Base-by-base conservation (phyloP, 2,113 vertebrate species). In the Misgurnus mizolepis region DNA sequence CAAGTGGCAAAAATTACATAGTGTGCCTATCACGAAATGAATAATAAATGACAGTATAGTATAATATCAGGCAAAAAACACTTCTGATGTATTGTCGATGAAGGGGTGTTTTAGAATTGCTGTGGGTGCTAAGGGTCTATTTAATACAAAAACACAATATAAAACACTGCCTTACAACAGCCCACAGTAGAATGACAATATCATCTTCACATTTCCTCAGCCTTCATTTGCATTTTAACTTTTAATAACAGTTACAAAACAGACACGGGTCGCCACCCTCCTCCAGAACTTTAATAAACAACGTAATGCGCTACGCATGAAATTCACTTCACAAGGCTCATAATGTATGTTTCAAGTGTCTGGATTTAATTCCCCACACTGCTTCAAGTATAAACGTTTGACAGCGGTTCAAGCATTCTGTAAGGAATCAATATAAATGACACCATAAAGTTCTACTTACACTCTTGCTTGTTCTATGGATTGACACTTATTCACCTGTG, bases 331-430 rank as follows among this genome's bases (percentile, higher is more conserved):
- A 84, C 78, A 83, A 71, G 55, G 27, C 72, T 82, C 69, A 67
- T 82, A 83, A 76, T 78, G 79, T 80, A 79, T 82, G 80, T 78
- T 81, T 22, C 81, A 80, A 72, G 67, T 67, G 69, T 88, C 80
- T 86, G 76, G 71, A 88, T 79, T 84, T 84, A 90, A 90, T 91
- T 88, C 89, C 85, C 85, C 83, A 50, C 55, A 74, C 75, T 84
- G 87, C 85, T 85, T 83, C 70, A 84, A 86, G 77, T 84, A 82
- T 67, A 77, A 86, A 78, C 61, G 78, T 72, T 79, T 76, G 74
- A 86, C 58, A 65, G 6, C 4, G 9, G 9, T n/a, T 58, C 55
- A 58, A 53, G 11, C 8, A 2, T 61, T 6, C 27, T 45, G 11
- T 43, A 39, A 62, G 62, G 27, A 49, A 45, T 56, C 4, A 50